These are phyloP conservation scores for Gavia stellata DNA, from an alignment of 2,113 vertebrate genomes.

Conservation along the genomic window DNA sequence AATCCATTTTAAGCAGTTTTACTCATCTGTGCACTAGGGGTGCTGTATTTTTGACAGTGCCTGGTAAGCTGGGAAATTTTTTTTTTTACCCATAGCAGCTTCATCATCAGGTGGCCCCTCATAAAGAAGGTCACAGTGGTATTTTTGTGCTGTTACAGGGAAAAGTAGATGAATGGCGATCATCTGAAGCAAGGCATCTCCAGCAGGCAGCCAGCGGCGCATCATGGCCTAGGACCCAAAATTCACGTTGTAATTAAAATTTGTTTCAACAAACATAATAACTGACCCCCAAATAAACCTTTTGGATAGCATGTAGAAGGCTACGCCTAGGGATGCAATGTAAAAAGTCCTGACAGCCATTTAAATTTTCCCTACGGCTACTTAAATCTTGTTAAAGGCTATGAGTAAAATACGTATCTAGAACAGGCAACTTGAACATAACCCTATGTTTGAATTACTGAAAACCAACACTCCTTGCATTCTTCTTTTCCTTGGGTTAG, in stretches of 20 bases:
- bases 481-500: background rate
- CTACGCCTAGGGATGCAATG: background rate
- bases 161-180: conserved; percentile 82
- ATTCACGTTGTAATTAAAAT: background rate
- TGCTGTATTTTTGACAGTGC: background rate
- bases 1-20: background rate
- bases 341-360: background rate
- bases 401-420: background rate
- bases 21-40: background rate
- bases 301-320: background rate
- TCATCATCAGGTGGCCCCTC: conserved; percentile 76
- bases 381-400: background rate
- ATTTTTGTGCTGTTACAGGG: conserved; percentile 79
- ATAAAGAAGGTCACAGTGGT: conserved; percentile 76
- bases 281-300: background rate
- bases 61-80: background rate
- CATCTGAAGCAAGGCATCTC: conserved; percentile 82
- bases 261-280: background rate
- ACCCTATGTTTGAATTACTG: background rate
- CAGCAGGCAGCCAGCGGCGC: conserved; percentile 79
- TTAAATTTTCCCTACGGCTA: background rate
- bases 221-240: conserved; percentile 67
- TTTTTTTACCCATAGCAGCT: conserved; percentile 67
- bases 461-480: background rate
- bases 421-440: background rate